A percentile compares a stretch with the other conserved stretches of the same genome.
Conservation (phyloP, 2,113 vertebrate species). For the Aspiorhynchus laticeps region DNA sequence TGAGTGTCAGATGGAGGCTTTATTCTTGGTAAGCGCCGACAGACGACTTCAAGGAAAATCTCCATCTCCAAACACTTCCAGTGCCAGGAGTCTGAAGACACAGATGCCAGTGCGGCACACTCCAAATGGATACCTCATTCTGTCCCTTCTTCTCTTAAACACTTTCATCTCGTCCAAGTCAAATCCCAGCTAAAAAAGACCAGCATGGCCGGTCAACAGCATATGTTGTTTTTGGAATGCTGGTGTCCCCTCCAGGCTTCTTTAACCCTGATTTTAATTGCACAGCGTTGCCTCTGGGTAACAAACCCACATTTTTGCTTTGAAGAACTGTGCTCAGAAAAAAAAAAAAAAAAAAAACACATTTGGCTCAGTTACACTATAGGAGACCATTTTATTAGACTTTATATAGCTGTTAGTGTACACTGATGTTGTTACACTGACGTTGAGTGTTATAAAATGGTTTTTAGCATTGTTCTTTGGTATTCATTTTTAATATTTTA, state of each 20-base stretch:
- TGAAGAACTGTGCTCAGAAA: not conserved
- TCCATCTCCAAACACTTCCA: constrained; percentile 4
- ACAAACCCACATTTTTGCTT: not conserved
- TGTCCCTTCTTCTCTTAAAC: not conserved
- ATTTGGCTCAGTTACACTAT: not conserved
- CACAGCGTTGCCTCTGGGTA: not conserved
- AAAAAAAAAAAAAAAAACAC: not conserved
- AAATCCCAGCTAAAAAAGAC: not conserved
- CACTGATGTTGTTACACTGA: not conserved
- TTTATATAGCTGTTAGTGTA: not conserved
- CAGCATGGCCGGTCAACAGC: constrained; percentile 4
- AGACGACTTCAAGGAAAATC: constrained; percentile 17
- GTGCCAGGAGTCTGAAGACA: constrained; percentile 36
- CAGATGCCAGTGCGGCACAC: not conserved
- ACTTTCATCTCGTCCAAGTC: not conserved
- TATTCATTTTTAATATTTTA: not conserved
- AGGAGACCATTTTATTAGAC: not conserved
- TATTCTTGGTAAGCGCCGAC: constrained; percentile 42
- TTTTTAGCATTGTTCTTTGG: not conserved
- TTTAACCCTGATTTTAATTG: constrained; percentile 26
- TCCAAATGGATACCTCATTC: not conserved
- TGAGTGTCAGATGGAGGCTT: constrained; percentile 42
- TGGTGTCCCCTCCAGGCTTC: not conserved
- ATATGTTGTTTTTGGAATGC: not conserved
- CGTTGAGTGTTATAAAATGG: not conserved